phyloP scores from a whole-genome alignment of 2,797 vertebrate species.

The Sparus aurata region DNA sequence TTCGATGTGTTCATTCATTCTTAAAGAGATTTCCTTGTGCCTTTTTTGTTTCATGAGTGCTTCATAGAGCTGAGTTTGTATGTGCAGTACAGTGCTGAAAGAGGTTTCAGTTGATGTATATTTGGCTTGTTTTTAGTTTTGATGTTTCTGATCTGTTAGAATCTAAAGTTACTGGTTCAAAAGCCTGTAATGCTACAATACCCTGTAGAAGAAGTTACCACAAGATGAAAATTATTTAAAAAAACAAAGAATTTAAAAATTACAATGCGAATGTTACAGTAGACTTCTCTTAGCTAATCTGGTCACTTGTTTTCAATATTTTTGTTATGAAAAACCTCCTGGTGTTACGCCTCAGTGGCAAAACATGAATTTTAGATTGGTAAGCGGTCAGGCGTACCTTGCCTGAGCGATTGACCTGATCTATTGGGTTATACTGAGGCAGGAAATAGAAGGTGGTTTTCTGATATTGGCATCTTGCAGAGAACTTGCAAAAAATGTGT shows the following conservation, averaged over 20 bases:
- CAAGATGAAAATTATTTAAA: conserved; percentile 1
- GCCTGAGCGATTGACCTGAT: conserved; percentile 11
- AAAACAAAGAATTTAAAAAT: neutral
- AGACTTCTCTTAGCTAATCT: conserved; percentile 5
- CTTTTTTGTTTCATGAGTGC: conserved; percentile 54
- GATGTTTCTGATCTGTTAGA: conserved; percentile 26
- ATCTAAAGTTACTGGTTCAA: conserved; percentile 55
- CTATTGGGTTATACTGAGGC: neutral
- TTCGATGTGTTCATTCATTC: conserved; percentile 33
- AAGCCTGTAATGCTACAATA: conserved; percentile 10
- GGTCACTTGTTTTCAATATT: neutral
- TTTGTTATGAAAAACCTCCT: neutral
- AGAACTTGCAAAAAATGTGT: neutral
- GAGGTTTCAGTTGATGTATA: conserved; percentile 18
- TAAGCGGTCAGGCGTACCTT: neutral
- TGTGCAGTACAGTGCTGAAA: conserved; percentile 19
- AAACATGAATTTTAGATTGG: neutral
- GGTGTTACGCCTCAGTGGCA: neutral
- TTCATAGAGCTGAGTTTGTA: conserved; percentile 31
- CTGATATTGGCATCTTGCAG: neutral
- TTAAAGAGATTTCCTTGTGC: conserved; percentile 57
- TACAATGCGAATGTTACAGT: conserved; percentile 16
- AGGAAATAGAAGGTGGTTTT: neutral
- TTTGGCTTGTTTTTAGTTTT: conserved; percentile 48
- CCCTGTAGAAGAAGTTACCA: neutral